Conservation (phyloP, 2,888 invertebrate species). For the Pandemis heparana region DNA sequence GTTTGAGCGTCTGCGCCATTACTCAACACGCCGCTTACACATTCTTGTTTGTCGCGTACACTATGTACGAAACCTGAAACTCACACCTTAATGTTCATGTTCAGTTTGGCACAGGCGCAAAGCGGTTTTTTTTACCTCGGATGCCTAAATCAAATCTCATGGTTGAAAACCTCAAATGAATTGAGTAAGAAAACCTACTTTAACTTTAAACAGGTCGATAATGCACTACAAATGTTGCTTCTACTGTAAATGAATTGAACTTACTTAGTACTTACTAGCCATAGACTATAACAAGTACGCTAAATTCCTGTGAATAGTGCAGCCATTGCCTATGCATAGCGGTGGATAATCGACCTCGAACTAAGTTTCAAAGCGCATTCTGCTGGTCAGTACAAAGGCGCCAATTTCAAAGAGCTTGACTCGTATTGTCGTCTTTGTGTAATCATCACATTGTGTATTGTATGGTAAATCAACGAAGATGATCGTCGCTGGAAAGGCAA, state of each 20-base stretch:
- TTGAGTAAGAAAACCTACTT: neutral
- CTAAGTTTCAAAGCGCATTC: slow-evolving; percentile 24
- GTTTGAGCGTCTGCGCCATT: slow-evolving; percentile 70
- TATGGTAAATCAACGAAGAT: too few species aligned
- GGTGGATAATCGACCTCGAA: slow-evolving; percentile 9
- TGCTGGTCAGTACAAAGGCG: slow-evolving; percentile 26
- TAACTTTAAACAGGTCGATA: neutral
- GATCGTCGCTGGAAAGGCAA: too few species aligned
- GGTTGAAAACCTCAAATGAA: neutral
- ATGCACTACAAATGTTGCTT: neutral
- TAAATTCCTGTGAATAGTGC: slow-evolving; percentile 7
- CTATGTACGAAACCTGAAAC: slow-evolving; percentile 65
- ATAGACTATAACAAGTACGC: neutral
- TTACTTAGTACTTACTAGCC: neutral
- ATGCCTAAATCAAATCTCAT: neutral
- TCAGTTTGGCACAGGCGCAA: neutral
- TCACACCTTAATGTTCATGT: slow-evolving; percentile 49
- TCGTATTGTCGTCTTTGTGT: neutral
- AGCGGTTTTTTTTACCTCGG: slow-evolving; percentile 3
- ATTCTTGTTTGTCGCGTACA: slow-evolving; percentile 68
- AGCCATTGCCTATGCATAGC: neutral
- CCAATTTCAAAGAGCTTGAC: slow-evolving; percentile 12
- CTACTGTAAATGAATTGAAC: neutral
- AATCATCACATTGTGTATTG: neutral
- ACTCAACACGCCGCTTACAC: slow-evolving; percentile 74